Evolutionary conservation across 2,888 invertebrate genomes (phyloP).

Genomic region (Smittia aterrima): DNA sequence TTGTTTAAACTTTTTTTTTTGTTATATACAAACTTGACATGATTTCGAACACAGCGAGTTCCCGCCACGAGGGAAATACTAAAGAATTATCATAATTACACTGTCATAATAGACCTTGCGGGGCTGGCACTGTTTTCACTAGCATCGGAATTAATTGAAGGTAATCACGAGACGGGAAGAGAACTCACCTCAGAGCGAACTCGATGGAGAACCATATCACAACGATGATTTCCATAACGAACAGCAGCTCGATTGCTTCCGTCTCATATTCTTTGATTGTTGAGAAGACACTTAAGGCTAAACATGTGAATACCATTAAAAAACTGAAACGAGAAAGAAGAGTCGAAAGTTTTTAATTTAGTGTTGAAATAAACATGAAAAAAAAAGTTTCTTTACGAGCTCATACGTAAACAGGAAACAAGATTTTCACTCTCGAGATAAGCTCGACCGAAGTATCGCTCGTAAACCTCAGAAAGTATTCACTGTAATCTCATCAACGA

Average conservation of each 20-base stretch:
- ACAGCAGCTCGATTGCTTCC: slow-evolving; percentile 75
- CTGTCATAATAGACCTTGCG: slow-evolving; percentile 22
- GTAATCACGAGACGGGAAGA: slow-evolving; percentile 16
- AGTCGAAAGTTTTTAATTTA: background rate
- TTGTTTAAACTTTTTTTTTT: slow-evolving; percentile 16
- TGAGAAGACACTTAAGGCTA: slow-evolving; percentile 87
- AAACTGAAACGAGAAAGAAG: slow-evolving; percentile 64
- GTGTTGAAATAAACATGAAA: background rate
- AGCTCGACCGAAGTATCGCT: background rate
- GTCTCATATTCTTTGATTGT: slow-evolving; percentile 86
- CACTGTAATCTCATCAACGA: background rate
- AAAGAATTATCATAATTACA: slow-evolving; percentile 24
- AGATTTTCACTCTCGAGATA: background rate
- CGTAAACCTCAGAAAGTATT: background rate
- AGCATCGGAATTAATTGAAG: slow-evolving; percentile 18
- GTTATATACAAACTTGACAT: background rate
- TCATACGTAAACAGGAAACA: background rate
- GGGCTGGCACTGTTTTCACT: slow-evolving; percentile 25
- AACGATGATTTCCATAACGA: slow-evolving; percentile 88
- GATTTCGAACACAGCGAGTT: slow-evolving; percentile 4
- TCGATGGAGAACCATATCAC: slow-evolving; percentile 90
- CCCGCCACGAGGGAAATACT: background rate
- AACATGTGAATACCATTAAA: slow-evolving; percentile 86
- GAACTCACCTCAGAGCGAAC: slow-evolving; percentile 70
- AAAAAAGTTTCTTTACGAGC: background rate